These are phyloP conservation scores for Adineta ricciae DNA, from an alignment of 2,888 invertebrate genomes.

Conservation along the genomic window DNA sequence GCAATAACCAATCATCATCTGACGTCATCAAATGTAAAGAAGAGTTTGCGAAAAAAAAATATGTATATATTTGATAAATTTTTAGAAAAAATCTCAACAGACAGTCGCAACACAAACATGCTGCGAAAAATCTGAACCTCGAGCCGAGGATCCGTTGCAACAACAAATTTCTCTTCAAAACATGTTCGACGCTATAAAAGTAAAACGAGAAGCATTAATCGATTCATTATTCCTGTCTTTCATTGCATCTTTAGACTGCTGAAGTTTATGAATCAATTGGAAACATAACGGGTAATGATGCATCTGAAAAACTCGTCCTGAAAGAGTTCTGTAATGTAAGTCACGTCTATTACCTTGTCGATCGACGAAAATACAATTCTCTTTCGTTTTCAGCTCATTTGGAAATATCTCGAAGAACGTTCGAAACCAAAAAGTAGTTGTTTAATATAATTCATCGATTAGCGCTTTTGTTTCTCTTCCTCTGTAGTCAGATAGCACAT, in stretches of 20 bases:
- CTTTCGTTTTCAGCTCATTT: not conserved
- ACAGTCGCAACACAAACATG: not conserved
- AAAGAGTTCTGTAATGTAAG: slow-evolving; percentile 16
- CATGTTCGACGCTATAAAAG: slow-evolving; percentile 19
- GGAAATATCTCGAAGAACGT: slow-evolving; percentile 21
- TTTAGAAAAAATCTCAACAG: not conserved
- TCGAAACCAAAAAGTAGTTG: slow-evolving; percentile 16
- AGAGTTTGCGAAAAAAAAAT: not conserved
- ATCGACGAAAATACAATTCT: not conserved
- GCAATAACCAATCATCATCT: not conserved
- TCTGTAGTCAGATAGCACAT: not conserved
- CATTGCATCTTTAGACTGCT: not conserved
- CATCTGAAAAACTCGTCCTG: not conserved
- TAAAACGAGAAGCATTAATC: not conserved
- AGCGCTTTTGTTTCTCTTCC: no score
- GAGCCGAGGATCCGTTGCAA: not conserved
- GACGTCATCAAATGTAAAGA: not conserved
- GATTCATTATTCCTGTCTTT: not conserved
- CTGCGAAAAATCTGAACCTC: not conserved
- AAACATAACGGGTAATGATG: not conserved
- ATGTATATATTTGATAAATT: not conserved
- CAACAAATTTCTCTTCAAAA: not conserved
- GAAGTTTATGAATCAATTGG: not conserved
- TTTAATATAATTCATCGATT: not conserved
- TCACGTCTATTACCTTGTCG: not conserved